phyloP scores from a whole-genome alignment of 2,113 vertebrate species.

The Chloropsis hardwickii region DNA sequence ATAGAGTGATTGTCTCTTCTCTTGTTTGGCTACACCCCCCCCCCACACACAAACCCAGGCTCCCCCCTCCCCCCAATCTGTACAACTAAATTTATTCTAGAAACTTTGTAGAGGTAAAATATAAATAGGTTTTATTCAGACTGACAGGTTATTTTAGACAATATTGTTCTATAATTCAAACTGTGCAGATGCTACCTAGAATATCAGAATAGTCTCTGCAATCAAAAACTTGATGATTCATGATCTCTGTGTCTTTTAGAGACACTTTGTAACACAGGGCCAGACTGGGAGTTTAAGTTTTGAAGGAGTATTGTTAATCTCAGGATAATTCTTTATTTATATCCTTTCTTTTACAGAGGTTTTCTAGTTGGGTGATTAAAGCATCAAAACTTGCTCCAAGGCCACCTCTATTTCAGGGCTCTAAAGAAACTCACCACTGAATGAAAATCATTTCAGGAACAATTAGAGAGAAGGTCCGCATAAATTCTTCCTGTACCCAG shows the following conservation, averaged over 20 bases:
- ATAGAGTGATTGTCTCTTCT: neutral
- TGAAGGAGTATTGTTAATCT: conserved; percentile 9
- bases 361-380: conserved; percentile 13
- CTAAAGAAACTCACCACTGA: neutral
- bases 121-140: neutral
- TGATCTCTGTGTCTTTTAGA: neutral
- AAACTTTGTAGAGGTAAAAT: neutral
- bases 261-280: neutral
- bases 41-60: fast-evolving
- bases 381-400: neutral
- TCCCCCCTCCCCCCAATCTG: fast-evolving
- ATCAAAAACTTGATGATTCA: neutral
- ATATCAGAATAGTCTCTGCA: neutral
- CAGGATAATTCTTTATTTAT: neutral
- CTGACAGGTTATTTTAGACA: neutral
- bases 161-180: neutral
- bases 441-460: conserved; percentile 44
- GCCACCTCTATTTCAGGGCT: neutral
- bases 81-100: neutral
- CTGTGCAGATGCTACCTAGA: neutral
- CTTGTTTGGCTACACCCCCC: neutral
- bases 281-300: neutral
- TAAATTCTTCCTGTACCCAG: conserved; percentile 18
- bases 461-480: conserved; percentile 62
- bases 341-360: neutral